Percentiles rank a stretch among this genome's conserved stretches.
Conservation (phyloP, 1,140 invertebrate species). For the Brachionus plicatilis region DNA sequence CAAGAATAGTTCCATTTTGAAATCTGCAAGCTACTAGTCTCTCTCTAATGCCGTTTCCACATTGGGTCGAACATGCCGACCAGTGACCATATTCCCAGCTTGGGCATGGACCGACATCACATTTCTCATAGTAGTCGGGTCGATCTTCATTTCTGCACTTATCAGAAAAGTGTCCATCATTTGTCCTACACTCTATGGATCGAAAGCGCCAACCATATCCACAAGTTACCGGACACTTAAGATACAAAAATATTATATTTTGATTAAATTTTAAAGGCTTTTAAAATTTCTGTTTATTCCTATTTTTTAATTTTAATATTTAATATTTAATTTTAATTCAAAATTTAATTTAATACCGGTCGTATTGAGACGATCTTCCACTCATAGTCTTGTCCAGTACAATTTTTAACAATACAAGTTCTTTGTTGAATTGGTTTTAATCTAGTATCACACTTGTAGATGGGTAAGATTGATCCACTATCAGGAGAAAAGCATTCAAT, state of each 20-base stretch:
- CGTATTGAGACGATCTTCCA: background rate
- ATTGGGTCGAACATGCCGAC: slow-evolving; percentile 24
- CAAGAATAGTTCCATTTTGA: background rate
- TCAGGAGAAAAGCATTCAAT: slow-evolving; percentile 6
- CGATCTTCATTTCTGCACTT: background rate
- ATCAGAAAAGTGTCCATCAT: background rate
- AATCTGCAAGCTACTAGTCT: background rate
- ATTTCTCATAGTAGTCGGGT: slow-evolving; percentile 13
- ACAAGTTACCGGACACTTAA: background rate
- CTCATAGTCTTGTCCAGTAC: background rate
- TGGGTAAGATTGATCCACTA: background rate
- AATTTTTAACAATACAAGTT: background rate
- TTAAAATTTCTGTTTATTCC: too few relatives aligned
- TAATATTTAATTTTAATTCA: too few relatives aligned
- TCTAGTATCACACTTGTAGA: background rate
- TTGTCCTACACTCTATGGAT: background rate
- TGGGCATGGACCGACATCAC: background rate
- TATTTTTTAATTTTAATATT: too few relatives aligned
- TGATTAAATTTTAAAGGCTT: background rate
- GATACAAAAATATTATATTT: background rate
- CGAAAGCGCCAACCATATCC: background rate
- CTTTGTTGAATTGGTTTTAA: background rate
- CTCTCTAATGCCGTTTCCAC: background rate
- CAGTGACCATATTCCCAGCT: slow-evolving; percentile 4
- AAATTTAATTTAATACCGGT: background rate